Percentiles rank a stretch among this genome's conserved stretches.
Evolutionary conservation across 2,888 invertebrate genomes (phyloP).

Genomic region (Eudasyphora cyanicolor): DNA sequence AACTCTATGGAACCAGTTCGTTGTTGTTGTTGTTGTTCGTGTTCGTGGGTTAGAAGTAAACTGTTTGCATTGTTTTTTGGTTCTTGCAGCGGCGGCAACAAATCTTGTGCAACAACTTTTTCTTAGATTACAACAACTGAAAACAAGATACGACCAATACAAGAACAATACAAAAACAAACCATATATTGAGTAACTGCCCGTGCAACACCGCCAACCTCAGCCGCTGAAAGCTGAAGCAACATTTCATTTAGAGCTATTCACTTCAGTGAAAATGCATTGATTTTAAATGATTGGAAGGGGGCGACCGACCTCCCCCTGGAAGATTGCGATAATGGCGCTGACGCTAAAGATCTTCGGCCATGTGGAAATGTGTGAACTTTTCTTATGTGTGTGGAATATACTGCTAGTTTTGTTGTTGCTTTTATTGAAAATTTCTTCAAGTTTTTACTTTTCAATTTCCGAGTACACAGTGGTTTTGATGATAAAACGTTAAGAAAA

Average conservation of each 20-base stretch:
- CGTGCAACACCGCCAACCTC: background rate
- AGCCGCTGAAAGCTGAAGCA: background rate
- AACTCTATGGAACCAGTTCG: constrained; percentile 54
- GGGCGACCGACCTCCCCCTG: constrained; percentile 34
- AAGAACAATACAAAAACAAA: background rate
- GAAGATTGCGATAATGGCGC: background rate
- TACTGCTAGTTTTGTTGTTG: constrained; percentile 18
- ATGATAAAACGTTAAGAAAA: no score
- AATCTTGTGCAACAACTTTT: constrained; percentile 60
- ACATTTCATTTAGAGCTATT: background rate
- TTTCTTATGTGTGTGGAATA: constrained; percentile 22
- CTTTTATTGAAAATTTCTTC: constrained; percentile 36
- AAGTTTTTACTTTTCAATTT: constrained; percentile 36
- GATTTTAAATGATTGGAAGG: background rate
- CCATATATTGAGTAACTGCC: background rate
- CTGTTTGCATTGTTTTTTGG: constrained; percentile 47
- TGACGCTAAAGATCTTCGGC: constrained; percentile 23
- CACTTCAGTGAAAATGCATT: background rate
- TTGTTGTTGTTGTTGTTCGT: constrained; percentile 34
- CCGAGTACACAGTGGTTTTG: background rate
- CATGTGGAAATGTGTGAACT: constrained; percentile 62
- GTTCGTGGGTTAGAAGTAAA: no score
- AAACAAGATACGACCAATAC: constrained; percentile 26
- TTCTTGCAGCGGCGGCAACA: constrained; percentile 46
- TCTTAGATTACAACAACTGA: constrained; percentile 48